Percentiles rank a stretch among this genome's conserved stretches.
Evolutionary conservation across 1,140 invertebrate genomes (phyloP).

Genomic region (Prorops nasuta): DNA sequence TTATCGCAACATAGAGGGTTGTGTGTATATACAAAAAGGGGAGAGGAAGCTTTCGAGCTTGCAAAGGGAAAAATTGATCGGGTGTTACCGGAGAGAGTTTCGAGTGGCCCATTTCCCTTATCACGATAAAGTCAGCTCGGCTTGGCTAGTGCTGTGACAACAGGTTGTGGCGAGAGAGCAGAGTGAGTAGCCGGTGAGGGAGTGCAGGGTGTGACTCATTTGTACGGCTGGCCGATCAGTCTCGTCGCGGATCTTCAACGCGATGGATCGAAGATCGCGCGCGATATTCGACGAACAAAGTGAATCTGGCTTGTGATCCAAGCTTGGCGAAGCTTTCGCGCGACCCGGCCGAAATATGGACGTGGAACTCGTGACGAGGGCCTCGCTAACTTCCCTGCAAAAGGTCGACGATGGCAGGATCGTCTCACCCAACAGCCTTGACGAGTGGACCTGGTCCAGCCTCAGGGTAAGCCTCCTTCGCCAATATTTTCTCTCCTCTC

Average conservation of each 20-base stretch:
- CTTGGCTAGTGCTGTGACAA: background rate
- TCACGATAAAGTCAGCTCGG: slow-evolving; percentile 29
- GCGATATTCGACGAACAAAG: background rate
- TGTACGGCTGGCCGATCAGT: slow-evolving; percentile 16
- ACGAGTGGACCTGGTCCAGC: slow-evolving; percentile 51
- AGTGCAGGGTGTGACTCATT: slow-evolving; percentile 17
- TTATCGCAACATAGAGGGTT: background rate
- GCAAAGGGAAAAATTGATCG: too few relatives aligned
- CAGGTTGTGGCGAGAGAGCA: background rate
- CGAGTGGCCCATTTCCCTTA: slow-evolving; percentile 40
- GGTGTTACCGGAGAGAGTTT: slow-evolving; percentile 13
- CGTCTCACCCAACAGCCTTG: slow-evolving; percentile 42
- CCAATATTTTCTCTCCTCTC: too few relatives aligned
- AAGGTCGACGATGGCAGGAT: slow-evolving; percentile 41
- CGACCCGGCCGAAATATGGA: slow-evolving; percentile 33
- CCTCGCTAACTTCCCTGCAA: slow-evolving; percentile 45
- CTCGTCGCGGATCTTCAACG: slow-evolving; percentile 13
- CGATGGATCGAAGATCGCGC: slow-evolving; percentile 16
- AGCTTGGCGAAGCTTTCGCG: background rate
- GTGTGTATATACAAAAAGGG: slow-evolving; percentile 3
- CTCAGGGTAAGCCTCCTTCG: slow-evolving; percentile 40
- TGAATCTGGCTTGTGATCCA: too few relatives aligned
- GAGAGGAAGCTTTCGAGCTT: background rate
- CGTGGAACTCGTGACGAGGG: slow-evolving; percentile 46
- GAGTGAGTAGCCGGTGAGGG: background rate